Evolutionary conservation across 2,888 invertebrate genomes (phyloP), one percentile per base, ranked within the genome.

Genomic region (Athalia rosae): DNA sequence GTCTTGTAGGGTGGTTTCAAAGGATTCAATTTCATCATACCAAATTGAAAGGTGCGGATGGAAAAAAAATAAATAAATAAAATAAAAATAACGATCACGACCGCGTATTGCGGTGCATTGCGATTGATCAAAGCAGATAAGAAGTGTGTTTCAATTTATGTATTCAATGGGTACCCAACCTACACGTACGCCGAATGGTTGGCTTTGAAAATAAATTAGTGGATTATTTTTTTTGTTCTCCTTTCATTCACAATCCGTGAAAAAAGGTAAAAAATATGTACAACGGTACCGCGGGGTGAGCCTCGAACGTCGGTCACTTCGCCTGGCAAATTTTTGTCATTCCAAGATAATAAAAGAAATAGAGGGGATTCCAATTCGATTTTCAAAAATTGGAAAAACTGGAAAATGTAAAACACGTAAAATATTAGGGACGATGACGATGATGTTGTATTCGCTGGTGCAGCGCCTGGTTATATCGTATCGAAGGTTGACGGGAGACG

Each of bases 11-110:
- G 3, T n/a, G 53, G 9, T 43, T 43, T 71, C 58, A 71, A 56
- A 56, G n/a, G 69, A 71, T 71, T 50, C 69, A 71, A 71, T 71
- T 58, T 45, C n/a, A n/a, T 13, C 11, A 5, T n/a, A 11, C 56
- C 6, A 15, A 71, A 71, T 56, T 71, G 58, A 71, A 58, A 71
- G 45, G 11, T 53, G 11, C 9, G 9, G 0, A 53, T 53, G 11
- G 2, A 53, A 11, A 53, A 11, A 53, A 4, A 3, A 11, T 9
- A 11, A 4, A n/a, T n/a, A n/a, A 53, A 11, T 3, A 13, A 45
- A 28, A 28, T 64, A 13, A 13, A 53, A 28, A 67, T 48, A 50
- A n/a, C 50, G 8, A 67, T 48, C 15, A 67, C 4, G 4, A 45
- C n/a, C 45, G n/a, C 28, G 6, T 3, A 11, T 0, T 6, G 62